Evolutionary conservation across 1,140 invertebrate species (phyloP), one percentile per base, ranked within the genome.

Genomic region (Stenopsyche tienmushanensis): DNA sequence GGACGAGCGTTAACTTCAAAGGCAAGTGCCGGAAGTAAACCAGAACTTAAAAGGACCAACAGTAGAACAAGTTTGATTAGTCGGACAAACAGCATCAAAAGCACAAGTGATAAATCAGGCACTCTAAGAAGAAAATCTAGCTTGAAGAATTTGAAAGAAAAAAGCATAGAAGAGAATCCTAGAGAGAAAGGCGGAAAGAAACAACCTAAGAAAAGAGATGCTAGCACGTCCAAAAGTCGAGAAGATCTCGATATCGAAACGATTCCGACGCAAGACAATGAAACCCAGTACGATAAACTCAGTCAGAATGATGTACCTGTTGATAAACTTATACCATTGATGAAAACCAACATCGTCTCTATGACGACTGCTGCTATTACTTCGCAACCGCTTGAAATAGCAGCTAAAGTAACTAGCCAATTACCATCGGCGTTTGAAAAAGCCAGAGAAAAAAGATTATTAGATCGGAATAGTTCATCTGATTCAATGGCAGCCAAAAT

Each of bases 311-410:
- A 60, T 71, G 55, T 60, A 3, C 74, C 70, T 18, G 77, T 77
- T 66, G 76, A 78, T 21, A 79, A 77, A 54, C 64, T 80, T 21
- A 76, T 82, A 24, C 76, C 80, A 45, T 57, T 82, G 21, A 82
- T 79, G 3, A 81, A 80, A 67, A 77, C 76, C 65, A 81, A 75
- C 69, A 71, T 82, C 39, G 74, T 83, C 25, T 83, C 81, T 18
- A 83, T 83, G 81, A 82, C 81, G 3, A 82, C 81, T 5, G 81
- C 81, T 3, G 80, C 80, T 24, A 82, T 82, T 25, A 80, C 81
- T 29, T 76, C 80, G 8, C 79, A 81, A 45, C 82, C 80, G 18
- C 72, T 81, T 64, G 78, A 81, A 72, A 77, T 81, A 17, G 80
- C 81, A 2, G 74, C 78, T 21, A 80, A 74, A 42, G 78, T 82